phyloP scores from a whole-genome alignment of 2,113 vertebrate genomes.

The Thermophis baileyi region DNA sequence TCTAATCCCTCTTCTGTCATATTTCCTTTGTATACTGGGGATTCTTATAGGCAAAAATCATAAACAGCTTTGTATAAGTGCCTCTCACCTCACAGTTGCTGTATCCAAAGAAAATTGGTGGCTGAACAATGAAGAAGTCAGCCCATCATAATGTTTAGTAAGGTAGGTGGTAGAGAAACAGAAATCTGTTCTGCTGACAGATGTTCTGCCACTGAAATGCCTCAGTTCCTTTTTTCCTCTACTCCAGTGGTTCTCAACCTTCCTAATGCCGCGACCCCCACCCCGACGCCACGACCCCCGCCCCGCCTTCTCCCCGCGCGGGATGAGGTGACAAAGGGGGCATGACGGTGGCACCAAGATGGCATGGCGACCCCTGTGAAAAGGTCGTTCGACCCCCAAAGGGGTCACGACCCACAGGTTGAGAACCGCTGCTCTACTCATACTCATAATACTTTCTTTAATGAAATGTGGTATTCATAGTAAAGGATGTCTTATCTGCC shows the following conservation, averaged over 20 bases:
- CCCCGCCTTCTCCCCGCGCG: too few relatives aligned
- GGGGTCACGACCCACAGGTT: too few relatives aligned
- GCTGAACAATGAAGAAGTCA: not conserved
- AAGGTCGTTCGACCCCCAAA: too few relatives aligned
- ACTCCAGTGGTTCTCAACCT: too few relatives aligned
- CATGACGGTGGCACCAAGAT: too few relatives aligned
- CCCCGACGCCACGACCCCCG: too few relatives aligned
- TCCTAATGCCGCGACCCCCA: too few relatives aligned
- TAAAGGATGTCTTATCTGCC: not conserved
- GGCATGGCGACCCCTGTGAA: too few relatives aligned
- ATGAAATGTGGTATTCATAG: not conserved
- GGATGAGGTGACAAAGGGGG: too few relatives aligned
- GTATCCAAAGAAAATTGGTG: not conserved
- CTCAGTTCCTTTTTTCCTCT: not conserved
- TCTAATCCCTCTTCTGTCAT: not conserved
- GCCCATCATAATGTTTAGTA: not conserved
- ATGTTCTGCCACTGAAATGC: not conserved
- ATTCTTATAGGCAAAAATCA: not conserved
- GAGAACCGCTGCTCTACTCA: too few relatives aligned
- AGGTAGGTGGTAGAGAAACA: not conserved
- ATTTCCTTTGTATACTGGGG: not conserved
- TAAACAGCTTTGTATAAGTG: not conserved
- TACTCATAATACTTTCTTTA: not conserved
- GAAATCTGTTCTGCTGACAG: not conserved
- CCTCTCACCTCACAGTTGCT: not conserved